Evolutionary conservation across 2,113 vertebrate species (phyloP).

Genomic region (Oxygymnocypris stewartii): DNA sequence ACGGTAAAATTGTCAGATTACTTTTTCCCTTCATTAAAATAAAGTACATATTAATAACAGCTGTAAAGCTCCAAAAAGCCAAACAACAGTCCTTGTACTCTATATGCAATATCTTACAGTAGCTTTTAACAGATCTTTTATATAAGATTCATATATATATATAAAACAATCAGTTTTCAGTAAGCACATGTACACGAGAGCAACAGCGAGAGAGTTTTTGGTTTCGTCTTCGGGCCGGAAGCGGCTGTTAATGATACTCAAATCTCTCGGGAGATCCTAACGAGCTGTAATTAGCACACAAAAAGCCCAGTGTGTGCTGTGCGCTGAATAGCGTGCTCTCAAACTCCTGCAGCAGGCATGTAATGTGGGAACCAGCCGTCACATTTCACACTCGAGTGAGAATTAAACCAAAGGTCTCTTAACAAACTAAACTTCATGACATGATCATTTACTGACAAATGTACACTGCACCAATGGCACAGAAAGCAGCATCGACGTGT

Average conservation of each 20-base stretch:
- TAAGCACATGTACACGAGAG: background rate
- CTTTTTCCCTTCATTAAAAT: too few relatives aligned
- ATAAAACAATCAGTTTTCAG: too few relatives aligned
- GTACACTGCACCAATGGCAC: background rate
- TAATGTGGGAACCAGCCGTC: constrained; percentile 48
- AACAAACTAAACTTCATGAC: background rate
- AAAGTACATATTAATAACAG: too few relatives aligned
- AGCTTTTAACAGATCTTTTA: too few relatives aligned
- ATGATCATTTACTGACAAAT: background rate
- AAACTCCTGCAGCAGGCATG: background rate
- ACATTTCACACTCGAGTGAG: constrained; percentile 50
- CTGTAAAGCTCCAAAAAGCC: too few relatives aligned
- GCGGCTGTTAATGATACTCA: constrained; percentile 66
- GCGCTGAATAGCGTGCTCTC: background rate
- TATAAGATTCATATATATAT: background rate
- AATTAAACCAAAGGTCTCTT: constrained; percentile 6
- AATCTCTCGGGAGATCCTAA: constrained; percentile 63
- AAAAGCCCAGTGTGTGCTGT: constrained; percentile 21
- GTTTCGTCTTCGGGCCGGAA: constrained; percentile 52
- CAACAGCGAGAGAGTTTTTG: background rate
- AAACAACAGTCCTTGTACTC: too few relatives aligned
- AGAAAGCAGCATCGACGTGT: background rate
- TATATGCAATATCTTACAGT: too few relatives aligned
- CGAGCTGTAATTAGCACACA: constrained; percentile 65
- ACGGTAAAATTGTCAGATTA: background rate